A percentile compares a stretch with the other conserved stretches of the same genome.
Conservation (phyloP, 2,888 invertebrate species). For the Laspeyria flexula region DNA sequence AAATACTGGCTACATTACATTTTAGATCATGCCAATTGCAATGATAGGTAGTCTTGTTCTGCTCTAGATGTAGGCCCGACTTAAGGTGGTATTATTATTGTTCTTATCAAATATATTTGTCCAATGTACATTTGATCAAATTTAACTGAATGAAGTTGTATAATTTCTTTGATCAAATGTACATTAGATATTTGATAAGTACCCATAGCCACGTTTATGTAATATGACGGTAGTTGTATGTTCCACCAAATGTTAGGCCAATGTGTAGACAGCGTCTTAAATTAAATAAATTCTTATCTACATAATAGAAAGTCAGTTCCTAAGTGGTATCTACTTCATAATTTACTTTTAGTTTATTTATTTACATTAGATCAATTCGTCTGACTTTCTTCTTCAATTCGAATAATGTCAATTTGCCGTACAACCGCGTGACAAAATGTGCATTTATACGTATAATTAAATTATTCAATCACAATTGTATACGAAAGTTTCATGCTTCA, state of each 20-base stretch:
- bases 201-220: no score
- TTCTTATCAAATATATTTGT: no score
- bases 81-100: no score
- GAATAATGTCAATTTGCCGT: slow-evolving; percentile 3
- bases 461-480: slow-evolving; percentile 30
- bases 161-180: no score
- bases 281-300: slow-evolving; percentile 4
- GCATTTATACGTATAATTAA: slow-evolving; percentile 43
- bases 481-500: slow-evolving; percentile 67
- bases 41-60: slow-evolving; percentile 4
- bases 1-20: slow-evolving; percentile 34
- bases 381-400: slow-evolving; percentile 8
- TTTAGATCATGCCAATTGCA: slow-evolving; percentile 16
- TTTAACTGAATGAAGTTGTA: no score
- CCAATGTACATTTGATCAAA: no score
- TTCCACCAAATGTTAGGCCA: no score
- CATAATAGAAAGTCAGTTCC: neutral
- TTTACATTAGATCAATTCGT: slow-evolving; percentile 24
- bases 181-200: no score
- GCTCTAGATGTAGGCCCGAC: no score
- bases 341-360: slow-evolving; percentile 8
- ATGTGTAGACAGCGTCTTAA: no score
- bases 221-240: no score
- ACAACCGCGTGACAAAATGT: slow-evolving; percentile 34
- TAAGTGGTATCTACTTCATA: neutral